Evolutionary conservation across 2,113 vertebrate genomes (phyloP).

Genomic region (Rhinoderma darwinii): DNA sequence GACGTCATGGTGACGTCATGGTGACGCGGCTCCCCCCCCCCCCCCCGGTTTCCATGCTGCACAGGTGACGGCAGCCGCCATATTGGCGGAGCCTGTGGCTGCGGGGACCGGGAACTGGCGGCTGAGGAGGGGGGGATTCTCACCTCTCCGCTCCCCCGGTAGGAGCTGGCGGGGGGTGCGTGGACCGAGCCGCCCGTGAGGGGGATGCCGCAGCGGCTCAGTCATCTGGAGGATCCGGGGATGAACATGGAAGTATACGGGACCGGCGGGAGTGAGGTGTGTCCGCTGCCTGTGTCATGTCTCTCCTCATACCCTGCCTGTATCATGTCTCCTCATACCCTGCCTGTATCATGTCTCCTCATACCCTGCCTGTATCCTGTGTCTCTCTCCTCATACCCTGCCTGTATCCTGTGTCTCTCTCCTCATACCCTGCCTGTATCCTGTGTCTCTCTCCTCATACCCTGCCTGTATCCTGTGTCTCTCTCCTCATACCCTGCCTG

Average conservation of each 20-base stretch:
- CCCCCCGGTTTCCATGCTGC: conserved; percentile 73
- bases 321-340: not conserved
- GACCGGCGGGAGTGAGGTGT: conserved; percentile 76
- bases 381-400: not conserved
- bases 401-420: not conserved
- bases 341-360: too few species aligned
- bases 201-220: conserved; percentile 73
- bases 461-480: not conserved
- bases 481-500: not conserved
- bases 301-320: not conserved
- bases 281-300: not conserved
- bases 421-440: not conserved
- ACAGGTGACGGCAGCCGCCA: conserved; percentile 79
- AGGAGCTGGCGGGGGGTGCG: conserved; percentile 49
- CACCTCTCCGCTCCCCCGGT: not conserved
- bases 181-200: conserved; percentile 62
- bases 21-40: conserved; percentile 60
- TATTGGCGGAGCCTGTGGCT: conserved; percentile 73
- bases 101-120: conserved; percentile 56
- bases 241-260: conserved; percentile 89
- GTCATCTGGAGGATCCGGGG: conserved; percentile 76
- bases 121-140: conserved; percentile 44
- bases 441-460: not conserved
- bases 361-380: too few species aligned
- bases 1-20: conserved; percentile 52